Percentiles rank a stretch among this genome's conserved stretches.
These are phyloP conservation scores for Microtus richardsoni DNA, from an alignment of 2,113 vertebrate species.

Conservation along the genomic window DNA sequence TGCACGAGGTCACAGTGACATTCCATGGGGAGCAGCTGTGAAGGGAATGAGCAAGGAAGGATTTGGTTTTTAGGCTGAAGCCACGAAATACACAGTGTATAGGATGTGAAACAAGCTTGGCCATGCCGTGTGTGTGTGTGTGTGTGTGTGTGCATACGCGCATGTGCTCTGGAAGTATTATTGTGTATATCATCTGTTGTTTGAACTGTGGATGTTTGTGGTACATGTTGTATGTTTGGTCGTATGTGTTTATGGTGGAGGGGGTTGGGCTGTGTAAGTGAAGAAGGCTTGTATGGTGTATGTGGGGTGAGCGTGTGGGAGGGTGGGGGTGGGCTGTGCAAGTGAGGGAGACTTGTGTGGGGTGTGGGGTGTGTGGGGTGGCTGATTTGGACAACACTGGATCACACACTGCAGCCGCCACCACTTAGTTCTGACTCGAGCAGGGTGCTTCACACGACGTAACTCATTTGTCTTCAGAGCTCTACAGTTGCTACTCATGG, in stretches of 20 bases:
- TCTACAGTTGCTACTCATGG: neutral
- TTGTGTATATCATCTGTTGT: neutral
- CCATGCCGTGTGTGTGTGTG: neutral
- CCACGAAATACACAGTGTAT: neutral
- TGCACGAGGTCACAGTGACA: neutral
- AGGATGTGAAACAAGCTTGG: neutral
- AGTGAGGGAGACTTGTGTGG: neutral
- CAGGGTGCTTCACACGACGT: fast-evolving
- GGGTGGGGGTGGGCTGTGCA: neutral
- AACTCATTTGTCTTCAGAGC: neutral
- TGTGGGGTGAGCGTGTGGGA: no score
- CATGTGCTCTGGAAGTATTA: neutral
- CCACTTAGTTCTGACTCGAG: neutral
- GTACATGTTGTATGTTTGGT: neutral
- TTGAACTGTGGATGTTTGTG: no score
- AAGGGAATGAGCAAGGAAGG: neutral
- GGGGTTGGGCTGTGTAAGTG: neutral
- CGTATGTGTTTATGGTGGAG: neutral
- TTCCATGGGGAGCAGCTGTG: neutral
- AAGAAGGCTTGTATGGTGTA: neutral
- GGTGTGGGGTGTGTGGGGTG: neutral
- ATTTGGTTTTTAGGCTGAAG: neutral
- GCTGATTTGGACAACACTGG: neutral
- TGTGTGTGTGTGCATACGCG: neutral
- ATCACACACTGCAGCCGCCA: neutral